These are phyloP conservation scores for Syrista parreyssii DNA, from an alignment of 2,888 invertebrate genomes.

Conservation along the genomic window DNA sequence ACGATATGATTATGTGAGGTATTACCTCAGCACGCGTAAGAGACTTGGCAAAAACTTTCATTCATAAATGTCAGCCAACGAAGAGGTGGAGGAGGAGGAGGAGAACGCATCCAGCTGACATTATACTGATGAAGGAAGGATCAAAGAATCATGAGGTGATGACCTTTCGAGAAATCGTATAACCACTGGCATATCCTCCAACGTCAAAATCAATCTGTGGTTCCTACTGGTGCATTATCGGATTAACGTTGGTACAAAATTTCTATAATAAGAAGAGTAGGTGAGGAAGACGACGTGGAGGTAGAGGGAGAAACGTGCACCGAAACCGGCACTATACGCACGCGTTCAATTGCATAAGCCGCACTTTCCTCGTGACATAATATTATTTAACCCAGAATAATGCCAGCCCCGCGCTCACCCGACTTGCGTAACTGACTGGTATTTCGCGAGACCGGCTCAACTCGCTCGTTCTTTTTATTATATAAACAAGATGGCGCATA, in stretches of 20 bases:
- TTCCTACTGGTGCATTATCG: not conserved
- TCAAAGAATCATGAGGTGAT: not conserved
- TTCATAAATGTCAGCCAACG: slow-evolving; percentile 21
- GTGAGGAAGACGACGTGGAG: not conserved
- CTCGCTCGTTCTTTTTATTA: slow-evolving; percentile 45
- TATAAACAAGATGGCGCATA: slow-evolving; percentile 41
- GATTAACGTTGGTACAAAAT: not conserved
- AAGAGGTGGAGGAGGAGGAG: not conserved
- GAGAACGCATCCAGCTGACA: not conserved
- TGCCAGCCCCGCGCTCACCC: slow-evolving; percentile 32
- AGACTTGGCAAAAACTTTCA: slow-evolving; percentile 17
- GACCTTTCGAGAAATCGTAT: not conserved
- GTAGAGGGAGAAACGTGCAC: slow-evolving; percentile 3
- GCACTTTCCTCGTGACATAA: slow-evolving; percentile 62
- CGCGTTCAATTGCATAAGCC: slow-evolving; percentile 45
- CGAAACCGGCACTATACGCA: slow-evolving; percentile 14
- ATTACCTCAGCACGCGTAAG: slow-evolving; percentile 16
- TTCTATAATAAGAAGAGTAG: not conserved
- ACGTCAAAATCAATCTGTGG: not conserved
- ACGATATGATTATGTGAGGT: slow-evolving; percentile 24
- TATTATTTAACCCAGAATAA: slow-evolving; percentile 63
- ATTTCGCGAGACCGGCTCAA: slow-evolving; percentile 50
- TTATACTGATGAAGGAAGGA: not conserved
- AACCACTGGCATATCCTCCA: no score
- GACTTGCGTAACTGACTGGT: slow-evolving; percentile 45